A percentile compares a stretch with the other conserved stretches of the same genome.
phyloP scores from a whole-genome alignment of 2,113 vertebrate species.

The Elephas maximus region DNA sequence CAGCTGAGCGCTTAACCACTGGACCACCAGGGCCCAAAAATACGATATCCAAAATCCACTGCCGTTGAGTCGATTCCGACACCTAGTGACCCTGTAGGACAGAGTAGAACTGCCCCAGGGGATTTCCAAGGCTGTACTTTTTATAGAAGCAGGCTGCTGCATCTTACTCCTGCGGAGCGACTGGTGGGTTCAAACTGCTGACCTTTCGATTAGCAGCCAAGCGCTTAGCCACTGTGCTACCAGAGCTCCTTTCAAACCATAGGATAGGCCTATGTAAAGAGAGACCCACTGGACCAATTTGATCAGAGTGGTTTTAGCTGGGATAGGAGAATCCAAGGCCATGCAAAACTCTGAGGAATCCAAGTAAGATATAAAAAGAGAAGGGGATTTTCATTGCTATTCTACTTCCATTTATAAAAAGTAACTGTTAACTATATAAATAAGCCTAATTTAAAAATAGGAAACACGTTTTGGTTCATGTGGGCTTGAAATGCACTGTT shows the following conservation, averaged over 20 bases:
- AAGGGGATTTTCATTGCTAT: slow-evolving; percentile 56
- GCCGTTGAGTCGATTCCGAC: background rate
- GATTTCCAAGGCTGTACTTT: background rate
- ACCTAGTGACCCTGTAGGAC: background rate
- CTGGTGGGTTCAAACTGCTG: background rate
- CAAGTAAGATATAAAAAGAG: slow-evolving; percentile 22
- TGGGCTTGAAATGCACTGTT: slow-evolving; percentile 72
- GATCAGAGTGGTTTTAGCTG: rapidly evolving
- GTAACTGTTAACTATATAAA: slow-evolving; percentile 80
- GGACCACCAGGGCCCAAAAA: background rate
- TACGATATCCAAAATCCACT: background rate
- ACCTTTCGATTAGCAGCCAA: background rate
- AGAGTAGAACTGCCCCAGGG: background rate
- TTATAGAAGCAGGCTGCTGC: background rate
- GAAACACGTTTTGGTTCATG: slow-evolving; percentile 73
- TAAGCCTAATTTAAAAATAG: slow-evolving; percentile 80
- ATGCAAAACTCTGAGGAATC: background rate
- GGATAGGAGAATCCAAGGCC: background rate
- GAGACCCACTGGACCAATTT: rapidly evolving
- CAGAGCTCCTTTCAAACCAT: background rate
- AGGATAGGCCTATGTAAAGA: background rate
- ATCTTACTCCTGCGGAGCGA: background rate
- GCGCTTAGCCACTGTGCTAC: background rate
- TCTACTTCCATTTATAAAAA: slow-evolving; percentile 79
- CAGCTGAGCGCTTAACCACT: background rate